Evolutionary conservation across 92 coral and sea anemone genomes (phyloP).

Genomic region (Galaxea fascicularis): DNA sequence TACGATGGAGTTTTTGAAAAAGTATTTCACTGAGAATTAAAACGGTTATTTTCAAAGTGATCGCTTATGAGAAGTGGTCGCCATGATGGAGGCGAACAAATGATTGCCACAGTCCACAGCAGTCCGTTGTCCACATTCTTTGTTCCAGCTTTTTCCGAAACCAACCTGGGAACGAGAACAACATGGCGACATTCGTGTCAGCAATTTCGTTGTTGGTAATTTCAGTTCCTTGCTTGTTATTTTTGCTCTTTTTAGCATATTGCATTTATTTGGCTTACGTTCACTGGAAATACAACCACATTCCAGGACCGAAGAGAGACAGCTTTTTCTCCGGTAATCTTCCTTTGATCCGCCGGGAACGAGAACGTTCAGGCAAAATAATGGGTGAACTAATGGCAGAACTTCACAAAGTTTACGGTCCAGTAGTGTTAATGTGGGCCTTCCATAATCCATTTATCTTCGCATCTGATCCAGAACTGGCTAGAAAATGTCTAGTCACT

Average conservation of each 20-base stretch:
- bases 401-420: constrained; percentile 35
- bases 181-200: constrained; percentile 17
- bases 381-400: constrained; percentile 1
- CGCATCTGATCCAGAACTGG: constrained; percentile 68
- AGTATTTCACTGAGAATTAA: too few species aligned
- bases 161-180: not conserved
- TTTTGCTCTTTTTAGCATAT: not conserved
- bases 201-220: not conserved
- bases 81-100: too few species aligned
- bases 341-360: constrained; percentile 17
- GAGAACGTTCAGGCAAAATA: constrained; percentile 11
- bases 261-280: constrained; percentile 38
- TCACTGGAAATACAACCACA: constrained; percentile 42
- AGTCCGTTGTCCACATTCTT: too few species aligned
- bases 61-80: too few species aligned
- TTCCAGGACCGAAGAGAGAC: constrained; percentile 60
- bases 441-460: constrained; percentile 47
- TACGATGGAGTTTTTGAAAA: too few species aligned
- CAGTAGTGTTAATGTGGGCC: constrained; percentile 58
- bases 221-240: constrained; percentile 10
- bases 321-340: constrained; percentile 49
- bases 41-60: too few species aligned
- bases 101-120: too few species aligned
- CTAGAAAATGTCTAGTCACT: constrained; percentile 57
- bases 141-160: too few species aligned